Evolutionary conservation across 2,797 vertebrate genomes (phyloP), one percentile per base, ranked within the genome.

Genomic region (Crocidura indochinensis): DNA sequence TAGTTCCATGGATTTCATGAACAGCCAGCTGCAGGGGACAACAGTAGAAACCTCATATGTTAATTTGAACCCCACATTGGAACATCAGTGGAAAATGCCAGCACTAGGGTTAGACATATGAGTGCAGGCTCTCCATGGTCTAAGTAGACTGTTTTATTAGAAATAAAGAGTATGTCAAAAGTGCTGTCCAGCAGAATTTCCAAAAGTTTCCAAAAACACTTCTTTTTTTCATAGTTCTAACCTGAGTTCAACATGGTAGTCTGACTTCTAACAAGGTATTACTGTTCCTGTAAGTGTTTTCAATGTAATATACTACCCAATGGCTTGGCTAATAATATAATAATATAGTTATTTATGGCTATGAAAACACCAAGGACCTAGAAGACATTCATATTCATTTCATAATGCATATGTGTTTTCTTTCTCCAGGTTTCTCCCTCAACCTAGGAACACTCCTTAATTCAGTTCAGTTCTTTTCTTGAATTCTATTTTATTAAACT

Each of bases 371-470:
- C 49, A 24, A 14, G 10, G 5, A 11, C 51, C 38, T 29, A 31
- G 47, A 0, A 67, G 44, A 17, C 24, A 19, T 44, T n/a, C 68
- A n/a, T 1, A 0, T 2, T 11, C 62, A 72, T 24, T 31, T 38
- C 38, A 38, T 38, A n/a, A 15, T 1, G 0, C 0, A 3, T 19
- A 0, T 49, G n/a, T n/a, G 4, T 14, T 49, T 19, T 67, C 78
- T 89, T 49, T 64, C 53, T 56, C 82, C 56, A 20, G 56, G 56
- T 7, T 22, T 60, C 56, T 60, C 56, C 17, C 56, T 60, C 56
- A 60, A 60, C 56, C 56, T 19, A 4, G 46, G 53, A 53, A 26
- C 68, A 2, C 20, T 8, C 10, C 29, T 51, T 17, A 47, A 67
- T 29, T 51, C 64, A 31, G 44, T 79, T 89, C 75, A 14, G 27